Conservation (phyloP, 2,797 vertebrate genomes). For the Rhinichthys osculus region DNA sequence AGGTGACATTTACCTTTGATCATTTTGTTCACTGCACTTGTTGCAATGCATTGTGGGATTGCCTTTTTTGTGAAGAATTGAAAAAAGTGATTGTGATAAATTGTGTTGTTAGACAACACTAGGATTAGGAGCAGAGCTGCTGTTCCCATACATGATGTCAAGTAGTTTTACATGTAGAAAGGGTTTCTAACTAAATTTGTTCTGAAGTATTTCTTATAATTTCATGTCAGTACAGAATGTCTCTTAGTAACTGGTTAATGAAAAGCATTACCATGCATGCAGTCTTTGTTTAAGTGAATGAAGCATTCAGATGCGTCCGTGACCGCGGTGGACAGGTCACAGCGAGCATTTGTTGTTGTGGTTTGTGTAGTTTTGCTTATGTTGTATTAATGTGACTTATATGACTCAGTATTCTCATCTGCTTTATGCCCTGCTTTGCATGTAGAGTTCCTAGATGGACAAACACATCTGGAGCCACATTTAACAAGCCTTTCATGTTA, state of each 20-base stretch:
- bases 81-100: not conserved
- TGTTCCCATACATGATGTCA: not conserved
- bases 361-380: not conserved
- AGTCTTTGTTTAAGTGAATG: not conserved
- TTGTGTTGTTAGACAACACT: not conserved
- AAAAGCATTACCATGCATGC: not conserved
- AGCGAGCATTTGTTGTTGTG: not conserved
- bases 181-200: not conserved
- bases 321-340: not conserved
- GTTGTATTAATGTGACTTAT: conserved; percentile 8
- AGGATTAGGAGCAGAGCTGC: not conserved
- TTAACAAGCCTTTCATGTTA: conserved; percentile 13
- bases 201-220: not conserved
- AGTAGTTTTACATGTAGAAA: not conserved
- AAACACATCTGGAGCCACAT: conserved; percentile 1
- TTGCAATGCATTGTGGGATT: not conserved
- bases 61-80: not conserved
- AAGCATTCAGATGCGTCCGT: not conserved
- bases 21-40: not conserved
- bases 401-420: not conserved
- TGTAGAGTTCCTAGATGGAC: not conserved
- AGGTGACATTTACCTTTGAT: not conserved
- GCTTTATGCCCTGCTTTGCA: not conserved
- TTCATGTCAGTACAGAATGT: not conserved
- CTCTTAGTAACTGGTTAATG: not conserved